Evolutionary conservation across 2,888 invertebrate species (phyloP), one percentile per base, ranked within the genome.

Genomic region (Rotaria socialis): DNA sequence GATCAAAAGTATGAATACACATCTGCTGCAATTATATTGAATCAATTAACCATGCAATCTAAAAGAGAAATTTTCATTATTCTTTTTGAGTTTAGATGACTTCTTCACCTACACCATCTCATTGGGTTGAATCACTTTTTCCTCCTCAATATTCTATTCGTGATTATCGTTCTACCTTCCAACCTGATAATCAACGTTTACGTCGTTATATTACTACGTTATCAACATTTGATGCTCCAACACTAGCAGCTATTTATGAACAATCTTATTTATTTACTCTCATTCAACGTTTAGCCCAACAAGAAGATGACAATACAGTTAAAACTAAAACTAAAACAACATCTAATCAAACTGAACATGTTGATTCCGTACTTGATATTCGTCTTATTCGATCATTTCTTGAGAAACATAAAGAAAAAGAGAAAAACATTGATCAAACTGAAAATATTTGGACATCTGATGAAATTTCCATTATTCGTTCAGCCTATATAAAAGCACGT

Each of bases 181-280:
- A 80, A 80, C 80, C 80, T 11, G 80, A 43, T 80, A 35, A 67
- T 67, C 67, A 41, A 67, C 80, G 80, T 47, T 0, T 80, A n/a
- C 47, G 47, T 47, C 80, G 80, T 43, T 80, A 80, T 47, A 80
- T 80, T 24, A 80, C 43, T 0, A 80, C 80, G 47, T 80, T 80
- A n/a, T 80, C 80, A 24, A 47, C 80, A 80, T 80, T 80, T 24
- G 80, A 80, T 80, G 47, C 24, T 47, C 80, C 80, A 47, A 80
- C 80, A 47, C 47, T 80, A 47, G n/a, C 43, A 11, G 47, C 24
- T 14, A 80, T 80, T 43, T 80, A 80, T 80, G 80, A 80, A 47
- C 80, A 80, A 80, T 80, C 80, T 47, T 80, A 80, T 80, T 47
- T 80, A n/a, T 80, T 80, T 80, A 43, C 43, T 41, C 22, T 80